Base-by-base conservation (phyloP, 1,140 invertebrate species). In the Calosoma granatense region DNA sequence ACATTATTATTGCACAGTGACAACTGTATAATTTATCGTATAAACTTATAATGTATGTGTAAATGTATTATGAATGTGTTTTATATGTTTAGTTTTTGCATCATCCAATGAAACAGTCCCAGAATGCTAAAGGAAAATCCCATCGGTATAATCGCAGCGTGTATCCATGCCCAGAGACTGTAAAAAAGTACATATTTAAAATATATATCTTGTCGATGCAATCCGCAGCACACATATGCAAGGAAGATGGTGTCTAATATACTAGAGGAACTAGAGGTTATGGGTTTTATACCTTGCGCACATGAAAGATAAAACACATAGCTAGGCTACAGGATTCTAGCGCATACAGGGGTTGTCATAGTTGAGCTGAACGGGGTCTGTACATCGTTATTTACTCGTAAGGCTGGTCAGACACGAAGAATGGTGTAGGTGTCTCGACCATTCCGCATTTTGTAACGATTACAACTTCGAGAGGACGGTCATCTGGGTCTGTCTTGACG, bases 101-200 rank as follows among this genome's bases (percentile, higher is more conserved):
- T 84, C 69, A 88, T 82, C 75, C 83, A 88, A 53, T 89, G 87
- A 61, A 91, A 89, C 60, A 88, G 81, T 20, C 75, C 78, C 21
- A 90, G 70, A 52, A 90, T 81, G 0, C 79, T 73, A 62, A 90
- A 85, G 1, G 86, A 90, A 69, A 88, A 86, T 22, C 78, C 77
- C 6, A 90, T 70, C 6, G 88, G 88, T 53, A 89, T 73, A 2
- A 78, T 79, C 4, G 86, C 83, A 3, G 84, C 87, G 66, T 80
- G 82, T 19, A 88, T 76, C 86, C 86, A 89, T 22, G 77, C 77
- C 78, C 80, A 80, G 19, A 87, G 64, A 65, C 85, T 88, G 75
- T 60, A 51, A 59, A 56, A 53, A 56, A 30, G 60, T 14, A 51
- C 26, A 51, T 26, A 26, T 56, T 14, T 51, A 19, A 22, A n/a